Conservation (phyloP, 2,113 vertebrate species). For the Elgaria multicarinata region DNA sequence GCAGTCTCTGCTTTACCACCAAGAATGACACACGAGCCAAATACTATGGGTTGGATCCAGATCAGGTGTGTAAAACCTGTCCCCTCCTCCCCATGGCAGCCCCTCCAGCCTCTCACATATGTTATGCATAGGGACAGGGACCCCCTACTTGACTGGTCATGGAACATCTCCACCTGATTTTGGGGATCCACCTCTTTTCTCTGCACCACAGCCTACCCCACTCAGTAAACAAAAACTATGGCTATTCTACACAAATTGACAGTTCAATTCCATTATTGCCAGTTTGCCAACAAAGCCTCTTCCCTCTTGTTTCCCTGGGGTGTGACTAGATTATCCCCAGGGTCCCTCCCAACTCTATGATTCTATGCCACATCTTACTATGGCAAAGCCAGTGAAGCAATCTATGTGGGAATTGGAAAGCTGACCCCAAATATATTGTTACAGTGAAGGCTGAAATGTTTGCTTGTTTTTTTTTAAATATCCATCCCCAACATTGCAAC, state of each 20-base stretch:
- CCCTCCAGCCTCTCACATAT: no score
- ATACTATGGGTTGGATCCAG: neutral
- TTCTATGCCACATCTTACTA: neutral
- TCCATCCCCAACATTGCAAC: neutral
- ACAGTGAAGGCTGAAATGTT: neutral
- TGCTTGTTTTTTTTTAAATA: neutral
- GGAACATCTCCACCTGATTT: no score
- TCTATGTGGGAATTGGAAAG: neutral
- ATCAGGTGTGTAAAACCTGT: no score
- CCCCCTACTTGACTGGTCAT: no score
- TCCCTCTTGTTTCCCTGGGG: neutral
- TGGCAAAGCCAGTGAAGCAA: neutral
- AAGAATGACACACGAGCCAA: conserved; percentile 8
- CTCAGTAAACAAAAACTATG: neutral
- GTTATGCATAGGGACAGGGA: no score
- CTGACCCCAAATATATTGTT: neutral
- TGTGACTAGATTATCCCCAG: neutral
- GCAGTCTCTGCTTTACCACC: conserved; percentile 8
- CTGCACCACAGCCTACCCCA: no score
- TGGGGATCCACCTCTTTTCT: no score
- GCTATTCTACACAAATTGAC: conserved; percentile 7
- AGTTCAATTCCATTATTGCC: neutral
- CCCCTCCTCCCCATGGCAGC: no score
- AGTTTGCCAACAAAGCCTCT: conserved; percentile 29
- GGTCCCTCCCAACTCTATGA: neutral